Evolutionary conservation across 2,113 vertebrate genomes (phyloP).

Genomic region (Heterotilapia buettikoferi): DNA sequence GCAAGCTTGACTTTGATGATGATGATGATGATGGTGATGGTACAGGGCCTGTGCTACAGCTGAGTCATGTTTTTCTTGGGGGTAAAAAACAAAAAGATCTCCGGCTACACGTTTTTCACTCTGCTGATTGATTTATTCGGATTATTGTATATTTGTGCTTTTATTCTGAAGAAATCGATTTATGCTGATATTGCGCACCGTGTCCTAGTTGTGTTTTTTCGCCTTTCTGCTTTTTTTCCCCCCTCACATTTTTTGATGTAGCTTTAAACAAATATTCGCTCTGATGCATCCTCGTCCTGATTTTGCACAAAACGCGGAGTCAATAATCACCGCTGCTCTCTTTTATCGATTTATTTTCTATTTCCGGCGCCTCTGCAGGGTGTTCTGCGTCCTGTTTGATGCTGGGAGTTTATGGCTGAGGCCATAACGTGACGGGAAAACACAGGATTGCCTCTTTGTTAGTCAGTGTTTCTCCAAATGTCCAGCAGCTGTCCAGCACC

Average conservation of each 20-base stretch:
- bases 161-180: neutral
- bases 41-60: neutral
- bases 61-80: neutral
- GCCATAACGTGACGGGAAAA: neutral
- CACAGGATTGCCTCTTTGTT: neutral
- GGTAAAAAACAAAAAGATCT: neutral
- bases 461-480: neutral
- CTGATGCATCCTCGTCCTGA: rapidly evolving
- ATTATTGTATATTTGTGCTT: neutral
- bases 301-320: neutral
- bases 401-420: neutral
- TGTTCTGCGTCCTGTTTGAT: neutral
- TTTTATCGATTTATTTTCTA: neutral
- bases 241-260: neutral
- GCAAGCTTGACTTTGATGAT: conserved; percentile 27
- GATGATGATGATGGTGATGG: conserved; percentile 12
- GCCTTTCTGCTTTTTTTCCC: neutral
- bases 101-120: neutral
- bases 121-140: rapidly evolving
- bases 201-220: neutral
- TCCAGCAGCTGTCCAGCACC: neutral
- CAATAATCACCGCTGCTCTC: rapidly evolving
- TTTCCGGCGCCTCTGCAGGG: neutral
- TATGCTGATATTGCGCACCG: neutral
- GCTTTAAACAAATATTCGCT: neutral